Base-by-base conservation (phyloP, 2,797 vertebrate species). In the Myioborus miniatus region DNA sequence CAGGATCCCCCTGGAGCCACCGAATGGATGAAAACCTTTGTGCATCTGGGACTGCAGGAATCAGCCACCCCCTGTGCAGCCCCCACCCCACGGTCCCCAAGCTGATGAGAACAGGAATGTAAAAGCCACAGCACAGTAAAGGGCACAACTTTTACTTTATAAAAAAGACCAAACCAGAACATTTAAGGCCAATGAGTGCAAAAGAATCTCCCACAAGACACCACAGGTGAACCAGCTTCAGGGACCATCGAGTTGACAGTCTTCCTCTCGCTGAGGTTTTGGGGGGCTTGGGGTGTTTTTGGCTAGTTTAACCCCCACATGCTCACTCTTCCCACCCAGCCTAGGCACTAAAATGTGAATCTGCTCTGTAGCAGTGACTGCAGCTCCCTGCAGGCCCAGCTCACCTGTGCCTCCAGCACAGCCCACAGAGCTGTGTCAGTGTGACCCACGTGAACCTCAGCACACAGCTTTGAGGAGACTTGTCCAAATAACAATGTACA, bases 71-170 rank as follows among this genome's bases (percentile, higher is more conserved):
- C 15, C 29, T 1, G 20, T 1, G 4, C 46, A 8, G 4, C 2
- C 12, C 19, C 8, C 39, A 34, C 4, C 30, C 34, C 60, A 9
- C 32, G 23, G 65, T 47, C 53, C 39, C n/a, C 12, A 0, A 1
- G 27, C 11, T 8, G 52, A 4, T 37, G 44, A 5, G 9, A 82
- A 34, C 62, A 86, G 72, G 34, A 64, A 81, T 0, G 30, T 6
- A 30, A 84, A 56, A 75, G 62, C 72, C 83, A 93, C 59, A 70
- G 81, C 75, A 58, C 23, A 80, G 60, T 53, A 52, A 92, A 79
- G 86, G 87, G 80, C 63, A 89, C 47, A 49, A 37, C 9, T 70
- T 84, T 37, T 53, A 43, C 76, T 95, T 95, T 94, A 92, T 96
- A 90, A 84, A 92, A 92, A 83, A 41, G 39, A 90, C 41, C 30